A percentile compares a stretch with the other conserved stretches of the same genome.
Evolutionary conservation across 2,113 vertebrate genomes (phyloP).

Genomic region (Quiscalus mexicanus): DNA sequence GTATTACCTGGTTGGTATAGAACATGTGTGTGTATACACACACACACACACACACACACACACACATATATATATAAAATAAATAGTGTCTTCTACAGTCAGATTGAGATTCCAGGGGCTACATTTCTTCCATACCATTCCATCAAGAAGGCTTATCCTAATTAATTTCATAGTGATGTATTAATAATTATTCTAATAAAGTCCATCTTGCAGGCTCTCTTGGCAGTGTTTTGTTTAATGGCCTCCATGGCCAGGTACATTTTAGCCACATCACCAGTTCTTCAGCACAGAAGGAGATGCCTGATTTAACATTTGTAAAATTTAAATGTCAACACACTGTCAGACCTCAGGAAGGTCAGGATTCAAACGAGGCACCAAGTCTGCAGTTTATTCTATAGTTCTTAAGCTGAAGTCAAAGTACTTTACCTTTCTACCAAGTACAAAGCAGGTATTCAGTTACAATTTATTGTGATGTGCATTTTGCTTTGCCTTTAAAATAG

Average conservation of each 20-base stretch:
- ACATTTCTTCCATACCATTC: not conserved
- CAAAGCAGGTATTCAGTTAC: not conserved
- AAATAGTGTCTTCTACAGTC: not conserved
- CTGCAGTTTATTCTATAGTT: not conserved
- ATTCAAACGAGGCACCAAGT: not conserved
- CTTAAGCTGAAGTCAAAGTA: not conserved
- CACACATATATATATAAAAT: too few species aligned
- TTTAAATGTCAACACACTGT: not conserved
- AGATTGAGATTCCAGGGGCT: not conserved
- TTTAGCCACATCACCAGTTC: not conserved
- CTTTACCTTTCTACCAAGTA: not conserved
- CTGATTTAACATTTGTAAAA: not conserved
- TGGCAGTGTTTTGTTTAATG: not conserved
- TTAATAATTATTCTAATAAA: not conserved
- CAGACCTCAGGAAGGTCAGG: not conserved
- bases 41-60: too few species aligned
- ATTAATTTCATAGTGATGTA: not conserved
- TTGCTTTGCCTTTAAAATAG: not conserved
- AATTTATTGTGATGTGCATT: not conserved
- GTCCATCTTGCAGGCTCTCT: not conserved
- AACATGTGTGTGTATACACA: not conserved
- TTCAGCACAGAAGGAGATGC: not conserved
- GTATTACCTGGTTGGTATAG: not conserved
- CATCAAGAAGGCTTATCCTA: not conserved
- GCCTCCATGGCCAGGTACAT: not conserved